Evolutionary conservation across 2,113 vertebrate species (phyloP).

Genomic region (Ornithorhynchus anatinus): DNA sequence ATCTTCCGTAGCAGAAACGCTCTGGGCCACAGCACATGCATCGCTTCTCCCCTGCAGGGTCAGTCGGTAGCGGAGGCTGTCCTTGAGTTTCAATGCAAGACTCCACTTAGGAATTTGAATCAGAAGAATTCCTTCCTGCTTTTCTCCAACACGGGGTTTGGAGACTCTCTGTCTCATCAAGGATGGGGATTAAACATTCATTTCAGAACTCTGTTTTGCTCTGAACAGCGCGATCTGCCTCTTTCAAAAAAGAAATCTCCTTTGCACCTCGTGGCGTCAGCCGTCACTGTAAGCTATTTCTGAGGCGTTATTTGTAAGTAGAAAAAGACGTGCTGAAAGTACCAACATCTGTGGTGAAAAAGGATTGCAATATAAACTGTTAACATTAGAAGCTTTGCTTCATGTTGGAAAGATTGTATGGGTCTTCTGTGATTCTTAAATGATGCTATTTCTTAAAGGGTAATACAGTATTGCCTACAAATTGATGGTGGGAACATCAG

Average conservation of each 20-base stretch:
- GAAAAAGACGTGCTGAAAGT: not conserved
- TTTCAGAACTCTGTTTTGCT: not conserved
- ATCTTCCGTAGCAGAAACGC: no score
- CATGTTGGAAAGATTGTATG: not conserved
- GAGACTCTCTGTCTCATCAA: not conserved
- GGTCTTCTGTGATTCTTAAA: no score
- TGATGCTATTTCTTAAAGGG: not conserved
- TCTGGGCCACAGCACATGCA: no score
- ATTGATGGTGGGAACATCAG: not conserved
- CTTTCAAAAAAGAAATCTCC: no score
- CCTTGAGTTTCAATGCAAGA: no score
- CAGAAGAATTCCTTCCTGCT: not conserved
- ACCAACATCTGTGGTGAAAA: not conserved
- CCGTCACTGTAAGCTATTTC: not conserved
- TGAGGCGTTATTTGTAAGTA: not conserved
- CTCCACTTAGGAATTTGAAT: not conserved
- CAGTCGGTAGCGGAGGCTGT: no score
- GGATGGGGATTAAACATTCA: not conserved
- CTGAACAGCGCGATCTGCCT: not conserved
- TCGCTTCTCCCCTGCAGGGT: no score
- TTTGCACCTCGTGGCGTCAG: not conserved
- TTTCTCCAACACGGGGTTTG: not conserved
- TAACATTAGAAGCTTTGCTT: not conserved
- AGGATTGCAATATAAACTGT: not conserved
- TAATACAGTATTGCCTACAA: not conserved